These are phyloP conservation scores for Vidua macroura DNA, from an alignment of 2,113 vertebrate species.

Conservation along the genomic window DNA sequence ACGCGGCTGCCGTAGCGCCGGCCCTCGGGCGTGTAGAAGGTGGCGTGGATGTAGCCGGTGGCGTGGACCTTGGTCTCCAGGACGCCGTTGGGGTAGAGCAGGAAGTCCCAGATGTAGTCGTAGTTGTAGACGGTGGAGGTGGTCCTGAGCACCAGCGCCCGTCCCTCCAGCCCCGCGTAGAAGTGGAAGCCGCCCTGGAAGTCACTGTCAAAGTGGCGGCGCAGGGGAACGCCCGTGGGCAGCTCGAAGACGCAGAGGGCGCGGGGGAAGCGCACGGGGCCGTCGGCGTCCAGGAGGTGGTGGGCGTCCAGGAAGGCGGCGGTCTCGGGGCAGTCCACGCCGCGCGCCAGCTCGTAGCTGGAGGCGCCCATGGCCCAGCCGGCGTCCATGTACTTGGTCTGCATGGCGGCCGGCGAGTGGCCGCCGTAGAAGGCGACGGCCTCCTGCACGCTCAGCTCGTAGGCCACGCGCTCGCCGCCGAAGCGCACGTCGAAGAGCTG, in stretches of 20 bases:
- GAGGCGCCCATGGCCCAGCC: slow-evolving; percentile 87
- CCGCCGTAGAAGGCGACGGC: slow-evolving; percentile 87
- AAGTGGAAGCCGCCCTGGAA: slow-evolving; percentile 83
- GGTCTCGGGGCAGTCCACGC: slow-evolving; percentile 86
- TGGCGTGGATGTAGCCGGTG: slow-evolving; percentile 86
- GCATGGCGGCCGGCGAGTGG: slow-evolving; percentile 85
- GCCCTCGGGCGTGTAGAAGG: slow-evolving; percentile 85
- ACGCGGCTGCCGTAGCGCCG: slow-evolving; percentile 81
- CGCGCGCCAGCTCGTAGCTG: slow-evolving; percentile 80
- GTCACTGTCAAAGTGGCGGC: slow-evolving; percentile 85
- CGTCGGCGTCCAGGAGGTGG: slow-evolving; percentile 82
- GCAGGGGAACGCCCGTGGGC: slow-evolving; percentile 80
- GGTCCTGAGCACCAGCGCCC: slow-evolving; percentile 83
- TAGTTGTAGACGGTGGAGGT: slow-evolving; percentile 93
- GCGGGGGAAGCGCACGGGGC: slow-evolving; percentile 68
- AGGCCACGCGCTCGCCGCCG: slow-evolving; percentile 82
- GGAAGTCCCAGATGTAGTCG: slow-evolving; percentile 93
- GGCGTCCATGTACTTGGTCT: slow-evolving; percentile 87
- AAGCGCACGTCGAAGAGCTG: slow-evolving; percentile 88
- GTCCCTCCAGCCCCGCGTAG: slow-evolving; percentile 83
- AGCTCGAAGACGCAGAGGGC: slow-evolving; percentile 91
- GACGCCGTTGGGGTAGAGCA: slow-evolving; percentile 88
- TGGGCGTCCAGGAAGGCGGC: slow-evolving; percentile 83
- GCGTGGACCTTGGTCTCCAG: slow-evolving; percentile 88
- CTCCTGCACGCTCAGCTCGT: slow-evolving; percentile 90